phyloP scores from a whole-genome alignment of 2,113 vertebrate species.

The Bubo blakistoni region DNA sequence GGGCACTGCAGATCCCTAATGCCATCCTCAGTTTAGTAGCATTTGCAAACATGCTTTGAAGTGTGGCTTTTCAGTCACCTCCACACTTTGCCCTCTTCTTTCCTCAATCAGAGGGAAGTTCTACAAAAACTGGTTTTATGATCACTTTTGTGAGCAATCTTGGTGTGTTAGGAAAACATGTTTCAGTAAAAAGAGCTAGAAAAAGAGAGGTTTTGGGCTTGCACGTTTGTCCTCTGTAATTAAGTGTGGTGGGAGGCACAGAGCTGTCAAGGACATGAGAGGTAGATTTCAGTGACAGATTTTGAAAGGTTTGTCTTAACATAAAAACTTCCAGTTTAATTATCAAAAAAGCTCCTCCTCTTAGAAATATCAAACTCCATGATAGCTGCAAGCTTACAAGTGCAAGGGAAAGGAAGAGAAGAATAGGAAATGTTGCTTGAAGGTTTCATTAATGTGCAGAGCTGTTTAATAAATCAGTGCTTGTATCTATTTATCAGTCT shows the following conservation, averaged over 20 bases:
- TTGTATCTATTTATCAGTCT: not conserved
- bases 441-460: not conserved
- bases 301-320: not conserved
- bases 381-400: not conserved
- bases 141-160: not conserved
- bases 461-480: slow-evolving; percentile 5
- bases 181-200: not conserved
- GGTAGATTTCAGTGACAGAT: not conserved
- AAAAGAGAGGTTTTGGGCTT: not conserved
- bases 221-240: not conserved
- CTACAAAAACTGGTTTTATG: not conserved
- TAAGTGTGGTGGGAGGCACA: not conserved
- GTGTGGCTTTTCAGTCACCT: not conserved
- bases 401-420: not conserved
- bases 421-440: not conserved
- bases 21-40: not conserved
- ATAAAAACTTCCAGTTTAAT: not conserved
- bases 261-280: not conserved
- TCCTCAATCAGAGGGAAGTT: not conserved
- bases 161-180: not conserved
- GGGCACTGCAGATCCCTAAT: not conserved
- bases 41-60: not conserved
- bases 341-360: not conserved
- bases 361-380: not conserved
- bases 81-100: not conserved